Evolutionary conservation across 1,140 invertebrate genomes (phyloP).

Genomic region (Drosophila funebris): DNA sequence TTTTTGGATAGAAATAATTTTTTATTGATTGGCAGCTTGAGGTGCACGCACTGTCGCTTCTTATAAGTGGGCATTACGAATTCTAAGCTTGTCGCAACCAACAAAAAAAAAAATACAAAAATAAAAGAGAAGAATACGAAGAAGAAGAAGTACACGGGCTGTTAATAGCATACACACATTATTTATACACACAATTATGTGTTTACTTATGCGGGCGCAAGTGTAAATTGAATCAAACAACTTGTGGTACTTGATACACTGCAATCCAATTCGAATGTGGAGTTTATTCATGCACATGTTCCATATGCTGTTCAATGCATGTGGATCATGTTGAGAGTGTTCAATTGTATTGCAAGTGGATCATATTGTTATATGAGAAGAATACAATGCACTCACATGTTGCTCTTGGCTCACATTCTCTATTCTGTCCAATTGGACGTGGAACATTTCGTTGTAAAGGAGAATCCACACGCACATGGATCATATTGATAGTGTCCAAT

Average conservation of each 20-base stretch:
- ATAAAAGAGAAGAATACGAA: neutral
- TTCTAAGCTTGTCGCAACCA: slow-evolving; percentile 17
- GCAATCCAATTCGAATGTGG: neutral
- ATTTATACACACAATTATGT: neutral
- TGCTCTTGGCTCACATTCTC: too few relatives aligned
- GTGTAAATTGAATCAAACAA: slow-evolving; percentile 2
- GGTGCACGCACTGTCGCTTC: neutral
- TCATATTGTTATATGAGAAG: too few relatives aligned
- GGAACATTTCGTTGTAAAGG: too few relatives aligned
- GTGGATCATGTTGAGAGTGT: too few relatives aligned
- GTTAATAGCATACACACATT: neutral
- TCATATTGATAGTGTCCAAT: neutral
- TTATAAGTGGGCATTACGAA: slow-evolving; percentile 17
- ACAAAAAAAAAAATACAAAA: neutral
- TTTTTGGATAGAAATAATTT: neutral
- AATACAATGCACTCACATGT: too few relatives aligned
- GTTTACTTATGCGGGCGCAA: slow-evolving; percentile 22
- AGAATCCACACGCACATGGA: neutral
- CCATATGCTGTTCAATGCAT: neutral
- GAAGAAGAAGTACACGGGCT: too few relatives aligned
- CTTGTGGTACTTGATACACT: neutral
- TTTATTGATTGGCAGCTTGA: slow-evolving; percentile 18
- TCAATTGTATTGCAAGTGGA: too few relatives aligned
- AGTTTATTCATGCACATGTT: too few relatives aligned
- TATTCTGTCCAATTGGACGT: neutral